Evolutionary conservation across 2,797 vertebrate species (phyloP), one percentile per base, ranked within the genome.

Genomic region (Pangasius larnaudii): DNA sequence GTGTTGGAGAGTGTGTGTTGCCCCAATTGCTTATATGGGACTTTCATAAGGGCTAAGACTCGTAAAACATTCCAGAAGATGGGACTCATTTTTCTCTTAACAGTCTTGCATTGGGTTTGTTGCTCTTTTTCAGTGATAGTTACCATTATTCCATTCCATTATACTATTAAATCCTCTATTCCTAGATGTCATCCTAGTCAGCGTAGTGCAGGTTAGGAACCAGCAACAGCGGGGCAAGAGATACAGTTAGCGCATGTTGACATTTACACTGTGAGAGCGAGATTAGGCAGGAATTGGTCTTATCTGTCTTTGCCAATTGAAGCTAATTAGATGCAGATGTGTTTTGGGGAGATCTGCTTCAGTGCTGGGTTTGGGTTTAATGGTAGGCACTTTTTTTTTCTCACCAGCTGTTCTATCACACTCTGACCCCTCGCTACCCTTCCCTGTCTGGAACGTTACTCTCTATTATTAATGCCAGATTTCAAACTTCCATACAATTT

Each of bases 251-350:
- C 6, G 11, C 59, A 75, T 87, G 71, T 86, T 86, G 33, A 90
- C 85, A 75, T 36, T 90, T 84, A 77, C 71, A 89, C 80, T 79
- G 53, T 89, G 71, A 89, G 87, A 86, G 86, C 82, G 71, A 92
- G 89, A 92, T 93, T 92, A 86, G 79, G 33, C 84, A 89, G 86
- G 72, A 88, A 77, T 83, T 86, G 80, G 36, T 67, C 81, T 87
- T 79, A 90, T 91, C 91, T 86, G 63, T 24, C 63, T 65, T 82
- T 88, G 71, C 81, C 87, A 79, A 72, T 85, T 88, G 33, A 59
- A 58, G 80, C 30, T 90, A 88, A 88, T 87, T 59, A 74, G 87
- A 58, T 86, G 88, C 91, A 91, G 89, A 91, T 92, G 89, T 88
- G 90, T 89, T 88, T 79, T 42, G 59, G 39, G 63, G 46, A 79